Evolutionary conservation across 2,888 invertebrate species (phyloP).

Genomic region (Hypomecis punctinalis): DNA sequence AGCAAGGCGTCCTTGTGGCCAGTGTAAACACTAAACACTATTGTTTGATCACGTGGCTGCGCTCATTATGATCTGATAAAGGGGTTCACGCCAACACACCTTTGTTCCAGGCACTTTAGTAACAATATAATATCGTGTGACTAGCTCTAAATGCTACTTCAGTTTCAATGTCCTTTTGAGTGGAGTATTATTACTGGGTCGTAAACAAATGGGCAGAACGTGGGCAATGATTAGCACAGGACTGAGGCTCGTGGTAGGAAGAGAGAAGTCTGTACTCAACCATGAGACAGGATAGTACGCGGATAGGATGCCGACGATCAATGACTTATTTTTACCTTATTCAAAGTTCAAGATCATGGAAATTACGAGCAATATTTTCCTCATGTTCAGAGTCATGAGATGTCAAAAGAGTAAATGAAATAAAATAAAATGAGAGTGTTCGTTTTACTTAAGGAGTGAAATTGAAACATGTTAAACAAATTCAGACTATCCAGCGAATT

Average conservation of each 20-base stretch:
- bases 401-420: too few species aligned
- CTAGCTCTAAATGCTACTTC: slow-evolving; percentile 17
- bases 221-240: too few species aligned
- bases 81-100: slow-evolving; percentile 61
- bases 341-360: not conserved
- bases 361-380: not conserved
- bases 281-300: too few species aligned
- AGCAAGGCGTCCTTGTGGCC: slow-evolving; percentile 67
- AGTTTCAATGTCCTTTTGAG: slow-evolving; percentile 13
- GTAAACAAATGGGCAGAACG: too few species aligned
- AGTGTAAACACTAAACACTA: slow-evolving; percentile 81
- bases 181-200: slow-evolving; percentile 6
- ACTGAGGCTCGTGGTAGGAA: too few species aligned
- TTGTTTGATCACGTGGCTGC: slow-evolving; percentile 79
- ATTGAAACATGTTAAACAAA: too few species aligned
- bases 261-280: too few species aligned
- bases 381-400: too few species aligned
- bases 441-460: too few species aligned
- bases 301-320: too few species aligned
- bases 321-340: not conserved
- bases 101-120: slow-evolving; percentile 55
- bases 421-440: too few species aligned
- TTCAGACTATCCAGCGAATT: too few species aligned
- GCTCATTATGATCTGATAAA: slow-evolving; percentile 75
- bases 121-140: slow-evolving; percentile 39